Evolutionary conservation across 2,888 invertebrate species (phyloP).

Genomic region (Synergus itoensis): DNA sequence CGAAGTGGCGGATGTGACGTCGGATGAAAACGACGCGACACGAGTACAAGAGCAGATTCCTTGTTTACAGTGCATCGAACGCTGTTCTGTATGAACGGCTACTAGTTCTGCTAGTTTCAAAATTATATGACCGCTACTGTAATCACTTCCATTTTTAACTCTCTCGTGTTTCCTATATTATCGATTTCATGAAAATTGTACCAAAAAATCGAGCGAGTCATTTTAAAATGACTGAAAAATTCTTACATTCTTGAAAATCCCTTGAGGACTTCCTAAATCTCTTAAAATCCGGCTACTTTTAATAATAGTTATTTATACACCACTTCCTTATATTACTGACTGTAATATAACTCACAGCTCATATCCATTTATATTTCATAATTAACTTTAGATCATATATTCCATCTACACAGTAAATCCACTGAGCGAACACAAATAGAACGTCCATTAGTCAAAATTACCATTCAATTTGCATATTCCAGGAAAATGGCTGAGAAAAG

Average conservation of each 20-base stretch:
- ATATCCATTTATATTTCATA: conserved; percentile 7
- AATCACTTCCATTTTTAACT: not conserved
- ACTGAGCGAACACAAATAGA: conserved; percentile 25
- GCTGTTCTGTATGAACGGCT: conserved; percentile 29
- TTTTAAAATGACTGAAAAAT: too few relatives aligned
- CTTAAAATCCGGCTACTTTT: too few relatives aligned
- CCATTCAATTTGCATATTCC: conserved; percentile 38
- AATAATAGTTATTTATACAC: too few relatives aligned
- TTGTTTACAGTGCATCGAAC: conserved; percentile 59
- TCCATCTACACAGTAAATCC: conserved; percentile 17
- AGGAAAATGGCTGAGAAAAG: conserved; percentile 15
- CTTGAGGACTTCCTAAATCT: too few relatives aligned
- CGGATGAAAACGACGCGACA: conserved; percentile 43
- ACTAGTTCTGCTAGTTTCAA: not conserved
- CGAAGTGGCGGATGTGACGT: conserved; percentile 48
- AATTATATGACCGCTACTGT: not conserved
- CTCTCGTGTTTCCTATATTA: not conserved
- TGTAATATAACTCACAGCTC: not conserved
- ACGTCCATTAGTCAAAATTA: conserved; percentile 39
- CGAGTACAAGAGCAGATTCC: conserved; percentile 47
- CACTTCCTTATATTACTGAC: too few relatives aligned
- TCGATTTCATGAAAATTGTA: too few relatives aligned
- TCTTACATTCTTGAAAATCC: too few relatives aligned
- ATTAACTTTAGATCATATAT: not conserved
- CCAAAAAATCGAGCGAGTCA: too few relatives aligned